A percentile compares a stretch with the other conserved stretches of the same genome.
phyloP scores from a whole-genome alignment of 2,888 invertebrate species.

The Phortica okadai region DNA sequence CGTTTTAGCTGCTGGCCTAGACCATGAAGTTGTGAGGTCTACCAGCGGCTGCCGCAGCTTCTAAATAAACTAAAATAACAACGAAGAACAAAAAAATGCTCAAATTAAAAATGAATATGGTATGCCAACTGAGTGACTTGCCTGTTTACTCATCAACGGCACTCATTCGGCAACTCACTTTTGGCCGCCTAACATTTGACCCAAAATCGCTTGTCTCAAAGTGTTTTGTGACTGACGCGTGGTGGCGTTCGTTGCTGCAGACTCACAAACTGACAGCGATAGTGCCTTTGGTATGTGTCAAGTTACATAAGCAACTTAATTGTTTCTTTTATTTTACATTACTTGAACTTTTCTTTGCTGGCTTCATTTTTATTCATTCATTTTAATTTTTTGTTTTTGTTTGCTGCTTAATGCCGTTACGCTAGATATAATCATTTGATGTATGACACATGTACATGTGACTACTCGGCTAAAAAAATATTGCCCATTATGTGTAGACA shows the following conservation, averaged over 20 bases:
- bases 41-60: neutral
- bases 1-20: neutral
- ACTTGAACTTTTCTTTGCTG: no score
- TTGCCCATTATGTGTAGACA: conserved; percentile 9
- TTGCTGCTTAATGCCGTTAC: neutral
- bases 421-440: conserved; percentile 20
- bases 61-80: neutral
- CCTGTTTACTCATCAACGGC: neutral
- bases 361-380: no score
- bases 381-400: neutral
- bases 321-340: conserved; percentile 12
- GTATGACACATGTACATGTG: conserved; percentile 15
- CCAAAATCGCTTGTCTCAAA: neutral
- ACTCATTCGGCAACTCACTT: neutral
- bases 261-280: neutral
- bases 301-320: conserved; percentile 20
- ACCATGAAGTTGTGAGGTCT: neutral
- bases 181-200: conserved; percentile 11
- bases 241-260: neutral
- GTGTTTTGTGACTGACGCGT: neutral
- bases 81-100: neutral
- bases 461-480: neutral
- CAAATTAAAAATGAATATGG: no score
- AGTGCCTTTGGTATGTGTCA: conserved; percentile 2
- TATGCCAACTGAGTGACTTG: neutral